Evolutionary conservation across 2,113 vertebrate species (phyloP), one percentile per base, ranked within the genome.

Genomic region (Hippolais icterina): DNA sequence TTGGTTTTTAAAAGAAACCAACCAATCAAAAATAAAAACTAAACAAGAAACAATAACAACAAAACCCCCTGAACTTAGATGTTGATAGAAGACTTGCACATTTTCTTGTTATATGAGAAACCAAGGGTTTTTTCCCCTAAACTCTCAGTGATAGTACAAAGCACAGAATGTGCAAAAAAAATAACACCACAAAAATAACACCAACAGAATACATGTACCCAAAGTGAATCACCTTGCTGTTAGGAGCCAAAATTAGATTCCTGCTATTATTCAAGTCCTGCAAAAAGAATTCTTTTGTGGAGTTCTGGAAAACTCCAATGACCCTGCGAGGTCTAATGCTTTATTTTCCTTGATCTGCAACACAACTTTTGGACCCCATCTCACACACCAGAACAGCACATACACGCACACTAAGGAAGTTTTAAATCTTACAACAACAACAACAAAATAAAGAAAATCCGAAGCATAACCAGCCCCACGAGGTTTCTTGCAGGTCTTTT

Each of bases 321-420:
- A 72, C 23, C 21, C 52, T 31, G 4, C 1, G 2, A 70, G 35
- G 31, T 78, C 60, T 29, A 21, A 11, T 14, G 19, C 53, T 8
- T 57, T 15, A 13, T 77, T 89, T 59, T 46, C 41, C 46, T 27
- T 9, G 5, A n/a, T 3, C 35, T 15, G 22, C 39, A 33, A 8
- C 10, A 37, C 9, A 22, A 39, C 6, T 56, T 77, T 76, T 44
- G 4, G 18, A 61, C 22, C 10, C 19, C 42, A 7, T 5, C n/a
- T 53, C 9, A 0, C 3, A 35, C 10, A 25, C 19, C 9, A 39
- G 23, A 50, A 11, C 5, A 60, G 33, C 3, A 21, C 3, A 17
- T 1, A 14, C 0, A 0, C 0, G 1, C 19, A n/a, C 5, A 53
- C 19, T 21, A 13, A 50, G 15, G 7, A 53, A 19, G 12, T 5